Percentiles rank a stretch among this genome's conserved stretches.
These are phyloP conservation scores for Scaptomyza cyrtandrae DNA, from an alignment of 2,888 invertebrate genomes.

Conservation along the genomic window DNA sequence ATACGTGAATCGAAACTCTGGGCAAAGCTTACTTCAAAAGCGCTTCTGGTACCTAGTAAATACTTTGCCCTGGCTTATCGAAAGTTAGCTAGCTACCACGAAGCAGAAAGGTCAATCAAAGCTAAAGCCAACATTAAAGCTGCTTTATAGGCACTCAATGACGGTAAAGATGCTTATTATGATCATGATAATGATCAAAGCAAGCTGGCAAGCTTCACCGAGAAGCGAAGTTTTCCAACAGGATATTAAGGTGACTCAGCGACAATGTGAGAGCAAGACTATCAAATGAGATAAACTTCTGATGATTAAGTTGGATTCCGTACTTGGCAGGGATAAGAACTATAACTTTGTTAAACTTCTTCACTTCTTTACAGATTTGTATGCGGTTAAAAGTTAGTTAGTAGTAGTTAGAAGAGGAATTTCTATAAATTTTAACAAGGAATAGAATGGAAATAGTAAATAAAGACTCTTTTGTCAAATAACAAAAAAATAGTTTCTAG, in stretches of 20 bases:
- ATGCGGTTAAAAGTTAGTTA: not conserved
- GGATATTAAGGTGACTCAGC: constrained; percentile 38
- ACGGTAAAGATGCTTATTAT: constrained; percentile 22
- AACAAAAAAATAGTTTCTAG: not conserved
- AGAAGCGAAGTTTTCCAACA: constrained; percentile 39
- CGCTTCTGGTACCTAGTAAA: constrained; percentile 18
- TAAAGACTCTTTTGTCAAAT: no score
- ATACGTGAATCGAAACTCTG: constrained; percentile 9
- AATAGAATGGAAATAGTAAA: not conserved
- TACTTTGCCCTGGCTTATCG: constrained; percentile 25
- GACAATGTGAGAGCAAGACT: constrained; percentile 1
- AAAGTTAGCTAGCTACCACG: not conserved
- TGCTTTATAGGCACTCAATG: constrained; percentile 28
- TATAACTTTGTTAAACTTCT: not conserved
- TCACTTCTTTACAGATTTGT: not conserved
- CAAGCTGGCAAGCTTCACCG: constrained; percentile 39
- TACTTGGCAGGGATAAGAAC: not conserved
- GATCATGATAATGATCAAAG: constrained; percentile 44
- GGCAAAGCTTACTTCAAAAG: constrained; percentile 58
- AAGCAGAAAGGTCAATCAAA: constrained; percentile 26
- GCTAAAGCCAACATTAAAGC: constrained; percentile 30
- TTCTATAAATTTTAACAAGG: not conserved
- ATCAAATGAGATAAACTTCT: constrained; percentile 8
- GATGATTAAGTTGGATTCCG: not conserved
- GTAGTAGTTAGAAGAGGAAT: not conserved